Evolutionary conservation across 2,888 invertebrate genomes (phyloP).

Genomic region (Meteorus colon): DNA sequence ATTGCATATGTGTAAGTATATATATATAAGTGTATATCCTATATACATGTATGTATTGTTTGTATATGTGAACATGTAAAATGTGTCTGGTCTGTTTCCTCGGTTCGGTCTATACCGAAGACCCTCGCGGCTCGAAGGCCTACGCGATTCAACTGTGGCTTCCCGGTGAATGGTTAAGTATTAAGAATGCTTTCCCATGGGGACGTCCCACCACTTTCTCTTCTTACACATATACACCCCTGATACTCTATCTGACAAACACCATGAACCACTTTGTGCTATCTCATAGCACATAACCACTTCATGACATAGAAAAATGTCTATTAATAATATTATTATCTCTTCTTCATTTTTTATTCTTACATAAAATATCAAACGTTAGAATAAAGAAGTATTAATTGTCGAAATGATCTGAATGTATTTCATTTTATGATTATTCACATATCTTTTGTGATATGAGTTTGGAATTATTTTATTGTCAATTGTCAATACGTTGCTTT

Average conservation of each 20-base stretch:
- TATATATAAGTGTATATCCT: not conserved
- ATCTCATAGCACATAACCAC: not conserved
- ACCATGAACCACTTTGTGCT: slow-evolving; percentile 23
- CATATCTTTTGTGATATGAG: no score
- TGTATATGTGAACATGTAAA: not conserved
- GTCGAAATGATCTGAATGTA: no score
- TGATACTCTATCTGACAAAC: slow-evolving; percentile 26
- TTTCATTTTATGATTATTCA: no score
- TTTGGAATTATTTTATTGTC: no score
- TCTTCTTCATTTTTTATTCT: no score
- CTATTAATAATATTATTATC: no score
- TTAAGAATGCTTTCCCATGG: slow-evolving; percentile 56
- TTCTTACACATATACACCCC: slow-evolving; percentile 15
- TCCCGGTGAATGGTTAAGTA: slow-evolving; percentile 54
- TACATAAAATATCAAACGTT: no score
- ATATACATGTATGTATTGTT: not conserved
- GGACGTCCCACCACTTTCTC: slow-evolving; percentile 47
- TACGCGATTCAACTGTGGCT: slow-evolving; percentile 56
- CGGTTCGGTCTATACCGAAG: slow-evolving; percentile 40
- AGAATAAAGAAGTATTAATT: no score
- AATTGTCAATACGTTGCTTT: no score
- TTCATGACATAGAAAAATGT: not conserved
- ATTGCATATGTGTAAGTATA: not conserved
- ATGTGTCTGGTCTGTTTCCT: slow-evolving; percentile 24
- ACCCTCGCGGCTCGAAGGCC: slow-evolving; percentile 54